Base-by-base conservation (phyloP, 2,888 invertebrate genomes). In the Hypselothyrea guttata region DNA sequence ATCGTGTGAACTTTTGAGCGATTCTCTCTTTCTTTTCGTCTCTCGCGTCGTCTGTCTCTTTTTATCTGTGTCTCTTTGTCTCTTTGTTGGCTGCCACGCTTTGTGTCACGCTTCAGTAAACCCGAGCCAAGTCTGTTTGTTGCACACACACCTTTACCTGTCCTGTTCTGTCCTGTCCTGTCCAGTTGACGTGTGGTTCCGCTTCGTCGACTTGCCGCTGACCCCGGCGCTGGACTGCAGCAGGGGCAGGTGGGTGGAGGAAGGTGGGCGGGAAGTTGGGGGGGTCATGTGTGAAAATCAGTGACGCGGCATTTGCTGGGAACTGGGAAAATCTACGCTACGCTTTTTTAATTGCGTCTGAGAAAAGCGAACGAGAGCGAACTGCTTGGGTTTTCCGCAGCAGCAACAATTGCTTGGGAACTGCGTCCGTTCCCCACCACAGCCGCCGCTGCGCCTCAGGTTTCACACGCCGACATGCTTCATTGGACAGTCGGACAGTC, bases 161-260 rank as follows among this genome's bases (percentile, higher is more conserved):
- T 45, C 31, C 41, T 30, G 27, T 22, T 9, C 40, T 45, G 42
- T 47, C 40, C 54, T 47, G 34, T n/a, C 33, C 46, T 54, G 59
- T 41, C 84, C 84, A 65, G 75, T 72, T 85, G 86, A 79, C 77
- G 86, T 85, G 86, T 86, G 78, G 78, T 79, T 79, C 78, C 78
- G 78, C 78, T 75, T 69, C 69, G 78, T 16, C 68, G 66, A 60
- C 42, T 46, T 45, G 53, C 72, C 61, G 75, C 67, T 75, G 71
- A 71, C 67, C 61, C 65, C 60, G 51, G n/a, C n/a, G n/a, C n/a
- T n/a, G n/a, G 31, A 15, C 13, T 15, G 27, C 16, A n/a, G 18
- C 22, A 11, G 8, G 4, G 8, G 11, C 22, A 22, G 22, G 22
- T 22, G 3, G 22, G 2, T 22, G 22, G n/a, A n/a, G n/a, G n/a